phyloP scores from a whole-genome alignment of 2,113 vertebrate species.

The Plecotus auritus region DNA sequence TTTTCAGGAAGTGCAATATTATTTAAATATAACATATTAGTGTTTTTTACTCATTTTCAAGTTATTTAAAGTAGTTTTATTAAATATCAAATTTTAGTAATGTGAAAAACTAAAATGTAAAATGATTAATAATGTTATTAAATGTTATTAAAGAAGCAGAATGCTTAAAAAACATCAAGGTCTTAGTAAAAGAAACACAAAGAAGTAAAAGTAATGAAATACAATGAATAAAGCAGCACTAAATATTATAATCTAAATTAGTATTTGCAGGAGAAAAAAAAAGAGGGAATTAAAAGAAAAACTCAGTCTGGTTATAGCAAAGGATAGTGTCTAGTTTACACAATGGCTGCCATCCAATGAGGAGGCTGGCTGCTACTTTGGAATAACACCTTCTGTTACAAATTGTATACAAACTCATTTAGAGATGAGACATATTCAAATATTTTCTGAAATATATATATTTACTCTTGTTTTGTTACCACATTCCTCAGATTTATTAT shows the following conservation, averaged over 20 bases:
- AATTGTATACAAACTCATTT: not conserved
- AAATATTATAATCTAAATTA: not conserved
- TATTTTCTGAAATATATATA: not conserved
- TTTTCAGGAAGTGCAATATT: not conserved
- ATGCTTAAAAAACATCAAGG: not conserved
- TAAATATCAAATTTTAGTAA: conserved; percentile 28
- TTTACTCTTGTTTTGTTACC: not conserved
- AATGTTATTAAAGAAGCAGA: not conserved
- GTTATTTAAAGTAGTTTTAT: not conserved
- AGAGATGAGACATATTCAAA: not conserved
- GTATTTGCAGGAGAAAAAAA: not conserved
- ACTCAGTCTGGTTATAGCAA: not conserved
- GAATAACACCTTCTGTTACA: not conserved
- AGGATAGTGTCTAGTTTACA: not conserved
- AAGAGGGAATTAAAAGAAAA: not conserved
- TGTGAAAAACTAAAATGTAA: not conserved
- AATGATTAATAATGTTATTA: not conserved
- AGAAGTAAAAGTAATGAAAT: not conserved
- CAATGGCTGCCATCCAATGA: not conserved
- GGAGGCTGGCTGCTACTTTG: not conserved
- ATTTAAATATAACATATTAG: not conserved
- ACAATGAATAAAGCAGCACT: not conserved
- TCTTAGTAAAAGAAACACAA: not conserved
- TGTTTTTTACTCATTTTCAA: not conserved
- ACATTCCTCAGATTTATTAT: not conserved